These are phyloP conservation scores for Ooceraea biroi DNA, from an alignment of 1,140 invertebrate genomes.

Conservation along the genomic window DNA sequence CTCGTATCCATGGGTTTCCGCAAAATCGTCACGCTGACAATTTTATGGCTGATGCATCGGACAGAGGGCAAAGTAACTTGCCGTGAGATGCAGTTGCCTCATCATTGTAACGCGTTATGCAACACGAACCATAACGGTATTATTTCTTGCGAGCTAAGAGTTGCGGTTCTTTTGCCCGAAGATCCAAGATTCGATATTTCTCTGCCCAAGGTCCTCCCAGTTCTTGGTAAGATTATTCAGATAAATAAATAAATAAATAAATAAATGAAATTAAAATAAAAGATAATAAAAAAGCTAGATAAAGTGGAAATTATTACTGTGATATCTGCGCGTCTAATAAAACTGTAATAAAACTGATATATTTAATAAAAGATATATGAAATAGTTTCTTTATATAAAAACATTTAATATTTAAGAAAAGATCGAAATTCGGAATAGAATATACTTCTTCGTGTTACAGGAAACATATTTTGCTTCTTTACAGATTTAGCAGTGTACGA, in stretches of 20 bases:
- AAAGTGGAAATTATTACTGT: background rate
- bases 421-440: background rate
- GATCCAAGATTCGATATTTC: slow-evolving; percentile 80
- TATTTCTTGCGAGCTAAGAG: slow-evolving; percentile 77
- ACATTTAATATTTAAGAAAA: too few relatives aligned
- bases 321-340: too few relatives aligned
- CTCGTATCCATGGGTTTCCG: slow-evolving; percentile 70
- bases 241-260: background rate
- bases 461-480: background rate
- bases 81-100: slow-evolving; percentile 75
- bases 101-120: slow-evolving; percentile 79
- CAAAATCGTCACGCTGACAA: slow-evolving; percentile 62
- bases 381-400: too few relatives aligned
- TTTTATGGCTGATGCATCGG: slow-evolving; percentile 62
- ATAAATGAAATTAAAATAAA: background rate
- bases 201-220: slow-evolving; percentile 79
- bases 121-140: slow-evolving; percentile 55
- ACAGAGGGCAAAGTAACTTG: slow-evolving; percentile 69
- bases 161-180: slow-evolving; percentile 78
- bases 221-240: slow-evolving; percentile 76
- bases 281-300: too few relatives aligned
- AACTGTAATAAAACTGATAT: too few relatives aligned
- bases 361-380: too few relatives aligned
- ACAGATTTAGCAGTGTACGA: slow-evolving; percentile 87
- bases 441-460: background rate